A percentile compares a stretch with the other conserved stretches of the same genome.
Conservation (phyloP, 2,113 vertebrate species). For the Lampris megalopsis region DNA sequence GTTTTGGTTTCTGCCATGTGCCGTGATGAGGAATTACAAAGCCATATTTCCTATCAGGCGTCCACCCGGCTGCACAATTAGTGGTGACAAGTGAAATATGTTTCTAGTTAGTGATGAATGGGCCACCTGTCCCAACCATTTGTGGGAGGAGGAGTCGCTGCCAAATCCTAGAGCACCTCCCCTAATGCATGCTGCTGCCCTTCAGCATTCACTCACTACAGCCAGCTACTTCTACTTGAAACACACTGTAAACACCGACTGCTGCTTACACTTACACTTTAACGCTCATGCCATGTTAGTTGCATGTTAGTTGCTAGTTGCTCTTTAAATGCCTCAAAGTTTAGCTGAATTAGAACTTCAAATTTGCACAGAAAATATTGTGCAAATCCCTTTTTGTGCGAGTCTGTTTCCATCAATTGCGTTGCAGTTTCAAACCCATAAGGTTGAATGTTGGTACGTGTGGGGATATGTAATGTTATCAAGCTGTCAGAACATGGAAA, state of each 20-base stretch:
- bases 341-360: too few relatives aligned
- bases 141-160: not conserved
- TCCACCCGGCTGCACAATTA: not conserved
- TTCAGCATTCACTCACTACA: conserved; percentile 21
- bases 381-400: too few relatives aligned
- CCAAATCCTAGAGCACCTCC: not conserved
- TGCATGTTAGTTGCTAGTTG: too few relatives aligned
- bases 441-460: too few relatives aligned
- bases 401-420: too few relatives aligned
- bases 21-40: not conserved
- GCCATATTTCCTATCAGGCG: not conserved
- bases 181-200: conserved; percentile 15
- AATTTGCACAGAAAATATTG: too few relatives aligned
- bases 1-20: not conserved
- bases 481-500: too few relatives aligned
- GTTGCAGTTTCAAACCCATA: too few relatives aligned
- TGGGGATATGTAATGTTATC: too few relatives aligned
- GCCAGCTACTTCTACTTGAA: conserved; percentile 55
- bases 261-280: too few relatives aligned
- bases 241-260: not conserved
- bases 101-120: not conserved
- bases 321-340: too few relatives aligned
- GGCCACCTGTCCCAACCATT: not conserved
- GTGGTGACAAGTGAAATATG: not conserved
- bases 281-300: too few relatives aligned